Base-by-base conservation (phyloP, 1,140 invertebrate species). In the Ladona fulva region DNA sequence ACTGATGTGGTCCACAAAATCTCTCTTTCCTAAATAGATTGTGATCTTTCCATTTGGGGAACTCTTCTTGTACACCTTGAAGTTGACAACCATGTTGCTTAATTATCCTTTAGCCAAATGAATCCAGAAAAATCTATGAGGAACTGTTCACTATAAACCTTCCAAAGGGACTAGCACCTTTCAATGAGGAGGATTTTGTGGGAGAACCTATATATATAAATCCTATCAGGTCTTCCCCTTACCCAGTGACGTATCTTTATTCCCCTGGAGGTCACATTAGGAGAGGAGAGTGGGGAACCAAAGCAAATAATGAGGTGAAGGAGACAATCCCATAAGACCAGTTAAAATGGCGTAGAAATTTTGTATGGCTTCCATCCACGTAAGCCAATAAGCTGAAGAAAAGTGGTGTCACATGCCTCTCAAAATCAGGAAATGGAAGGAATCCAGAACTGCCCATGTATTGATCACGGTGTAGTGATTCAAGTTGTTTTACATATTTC, bases 21-120 rank as follows among this genome's bases (percentile, higher is more conserved):
- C 97, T 81, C 97, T 87, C 85, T 98, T 97, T 6, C 96, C 95
- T 82, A 99, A 88, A 84, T 99, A 99, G 77, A 98, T 87, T 19
- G 96, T 96, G 76, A 99, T 89, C 89, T 97, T 97, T 77, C 93
- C 94, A 87, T 98, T 98, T 10, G 96, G 95, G 6, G 95, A 94
- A 82, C 91, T 92, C 86, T 98, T 98, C 86, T 98, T 98, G 86
- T 93, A 98, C 81, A 98, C 95, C 87, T 96, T 95, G 85, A 94
- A 94, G 83, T 94, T 94, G 80, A 91, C 90, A 82, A 95, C 93
- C 94, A 95, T 95, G 81, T 84, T 91, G 29, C 8, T 37, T 37
- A 37, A 37, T 37, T 37, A 37, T 37, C 29, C 29, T 37, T 37
- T 37, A 37, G 29, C 29, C 29, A 37, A 37, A 37, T 37, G 29